Evolutionary conservation across 2,888 invertebrate species (phyloP).

Genomic region (Coelopa pilipes): DNA sequence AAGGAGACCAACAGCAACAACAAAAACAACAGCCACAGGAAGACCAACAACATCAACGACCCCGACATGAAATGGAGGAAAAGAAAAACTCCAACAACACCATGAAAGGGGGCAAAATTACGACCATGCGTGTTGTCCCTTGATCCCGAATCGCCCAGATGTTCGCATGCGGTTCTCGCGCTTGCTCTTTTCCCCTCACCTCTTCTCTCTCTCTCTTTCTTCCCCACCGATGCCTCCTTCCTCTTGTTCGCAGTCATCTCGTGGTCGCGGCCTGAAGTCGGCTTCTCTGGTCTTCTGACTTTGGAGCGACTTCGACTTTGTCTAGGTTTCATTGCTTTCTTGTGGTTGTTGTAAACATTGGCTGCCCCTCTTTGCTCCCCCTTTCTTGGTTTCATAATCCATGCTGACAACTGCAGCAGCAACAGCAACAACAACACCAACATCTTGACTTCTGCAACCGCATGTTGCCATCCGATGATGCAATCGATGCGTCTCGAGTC

Average conservation of each 20-base stretch:
- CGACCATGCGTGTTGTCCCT: conserved; percentile 18
- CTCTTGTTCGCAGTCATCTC: no score
- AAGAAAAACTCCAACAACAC: neutral
- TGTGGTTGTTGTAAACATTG: conserved; percentile 21
- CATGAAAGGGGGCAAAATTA: neutral
- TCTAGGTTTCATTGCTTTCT: conserved; percentile 18
- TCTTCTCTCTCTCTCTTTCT: no score
- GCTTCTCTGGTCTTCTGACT: conserved; percentile 29
- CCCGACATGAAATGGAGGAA: neutral
- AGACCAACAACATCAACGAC: conserved; percentile 13
- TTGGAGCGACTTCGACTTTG: conserved; percentile 7
- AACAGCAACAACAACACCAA: no score
- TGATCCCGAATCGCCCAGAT: conserved; percentile 38
- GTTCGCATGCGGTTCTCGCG: conserved; percentile 39
- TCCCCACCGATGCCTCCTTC: no score
- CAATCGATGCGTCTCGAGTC: conserved; percentile 29
- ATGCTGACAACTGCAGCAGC: conserved; percentile 22
- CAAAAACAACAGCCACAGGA: conserved; percentile 23
- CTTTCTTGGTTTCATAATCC: conserved; percentile 33
- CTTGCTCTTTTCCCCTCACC: no score
- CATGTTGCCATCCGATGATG: conserved; percentile 26
- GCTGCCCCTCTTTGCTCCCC: conserved; percentile 15
- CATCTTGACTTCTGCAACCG: neutral
- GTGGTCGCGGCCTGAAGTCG: no score
- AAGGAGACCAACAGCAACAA: conserved; percentile 30